Evolutionary conservation across 2,113 vertebrate species (phyloP), one percentile per base, ranked within the genome.

Genomic region (Callochromis pleurospilus): DNA sequence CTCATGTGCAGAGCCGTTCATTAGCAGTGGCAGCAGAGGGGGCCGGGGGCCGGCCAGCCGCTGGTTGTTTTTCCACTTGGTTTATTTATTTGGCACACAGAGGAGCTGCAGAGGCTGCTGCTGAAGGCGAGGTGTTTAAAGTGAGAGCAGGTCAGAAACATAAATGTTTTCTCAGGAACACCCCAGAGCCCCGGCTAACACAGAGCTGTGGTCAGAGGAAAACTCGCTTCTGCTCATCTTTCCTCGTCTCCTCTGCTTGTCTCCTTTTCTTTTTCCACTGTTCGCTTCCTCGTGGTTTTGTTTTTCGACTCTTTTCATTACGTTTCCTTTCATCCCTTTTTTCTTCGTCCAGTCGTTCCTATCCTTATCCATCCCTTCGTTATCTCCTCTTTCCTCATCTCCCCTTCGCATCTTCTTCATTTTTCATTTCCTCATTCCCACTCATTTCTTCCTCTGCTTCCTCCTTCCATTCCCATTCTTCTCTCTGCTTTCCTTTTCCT

Each of bases 1-100:
- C 42, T 77, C 70, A 77, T 77, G 70, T 49, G 70, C 42, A 49
- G 70, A 77, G 70, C 42, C 26, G 42, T 77, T 77, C 70, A 77
- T 49, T 49, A 77, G 70, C 9, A 7, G 42, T 77, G 26, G 70
- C 70, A 77, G 42, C 26, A 31, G 70, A 77, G 42, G 42, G 2
- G 70, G 70, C 42, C 42, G 24, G 42, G 24, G 42, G 77, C 5
- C 3, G 2, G 73, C 73, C 24, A 12, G 15, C 9, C 26, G 11
- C 62, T 13, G 33, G 26, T 49, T 77, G 70, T 49, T 77, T 77
- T 77, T 77, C 70, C 70, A 77, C 70, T 81, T 7, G 55, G 55
- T 33, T 82, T 65, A 24, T 82, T 62, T 33, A 49, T 51, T 36
- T 62, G 56, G 56, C 40, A 6, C 56, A 62, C 11, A 21, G 0